Evolutionary conservation across 2,113 vertebrate species (phyloP), one percentile per base, ranked within the genome.

Genomic region (Myrmophylax atrothorax): DNA sequence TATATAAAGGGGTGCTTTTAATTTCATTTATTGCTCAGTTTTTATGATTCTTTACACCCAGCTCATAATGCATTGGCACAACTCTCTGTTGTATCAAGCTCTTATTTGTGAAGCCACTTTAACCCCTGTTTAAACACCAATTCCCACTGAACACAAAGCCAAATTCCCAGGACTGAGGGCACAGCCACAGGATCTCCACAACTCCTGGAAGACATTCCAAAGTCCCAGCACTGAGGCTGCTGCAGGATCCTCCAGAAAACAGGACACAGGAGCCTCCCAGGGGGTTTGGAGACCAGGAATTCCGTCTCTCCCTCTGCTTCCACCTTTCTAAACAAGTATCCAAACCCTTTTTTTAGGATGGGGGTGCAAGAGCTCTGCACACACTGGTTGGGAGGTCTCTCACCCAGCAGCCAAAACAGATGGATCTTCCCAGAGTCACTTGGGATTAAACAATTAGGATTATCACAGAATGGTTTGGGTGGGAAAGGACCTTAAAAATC

Each of bases 21-120:
- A 67, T 52, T 72, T 84, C 85, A 75, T 78, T 88, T 93, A 53
- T 81, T 78, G 81, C 58, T 69, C 29, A 37, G 18, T 75, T 69
- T 88, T 93, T 38, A 60, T 18, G 76, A 89, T 72, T 78, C 72
- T 69, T 76, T 46, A 25, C 35, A 72, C 64, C n/a, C 64, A 29
- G 52, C 29, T 58, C 78, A 79, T 70, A 66, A 79, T 12, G 29
- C 38, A 35, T 4, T 74, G 59, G 76, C 68, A 86, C 26, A 12
- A 3, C 91, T 28, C 42, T 2, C 74, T 50, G 33, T 38, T 26
- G 2, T 0, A 79, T 49, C 75, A 60, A 89, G 76, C 70, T 64
- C 52, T 74, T 28, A 26, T 33, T 78, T 78, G 58, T 56, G 80
- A 83, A 85, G 47, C 8, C 58, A n/a, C 52, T 78, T 89, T 93